Conservation (phyloP, 2,888 invertebrate species). For the Ametastegia equiseti region DNA sequence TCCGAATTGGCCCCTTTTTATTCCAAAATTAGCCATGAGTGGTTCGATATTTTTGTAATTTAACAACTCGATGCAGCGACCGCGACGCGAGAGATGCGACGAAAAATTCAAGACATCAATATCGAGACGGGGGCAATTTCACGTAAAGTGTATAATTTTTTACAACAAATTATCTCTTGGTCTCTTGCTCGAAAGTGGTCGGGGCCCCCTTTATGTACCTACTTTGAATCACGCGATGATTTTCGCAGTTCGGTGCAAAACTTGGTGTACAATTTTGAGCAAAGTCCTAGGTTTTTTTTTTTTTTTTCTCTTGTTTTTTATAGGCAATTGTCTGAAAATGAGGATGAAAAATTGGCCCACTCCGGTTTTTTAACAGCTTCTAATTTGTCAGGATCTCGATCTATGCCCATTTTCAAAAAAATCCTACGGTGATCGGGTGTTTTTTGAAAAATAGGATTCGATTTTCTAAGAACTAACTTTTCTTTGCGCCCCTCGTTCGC, state of each 20-base stretch:
- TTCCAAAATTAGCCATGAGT: background rate
- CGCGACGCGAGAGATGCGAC: no score
- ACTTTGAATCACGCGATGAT: no score
- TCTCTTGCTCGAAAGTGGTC: background rate
- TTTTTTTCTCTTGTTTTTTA: background rate
- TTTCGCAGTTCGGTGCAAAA: background rate
- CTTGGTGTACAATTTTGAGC: background rate
- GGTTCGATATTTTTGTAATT: no score
- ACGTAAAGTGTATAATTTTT: conserved; percentile 26
- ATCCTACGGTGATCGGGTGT: background rate
- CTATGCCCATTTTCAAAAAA: background rate
- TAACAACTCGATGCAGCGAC: no score
- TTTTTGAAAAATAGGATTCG: background rate
- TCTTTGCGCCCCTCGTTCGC: background rate
- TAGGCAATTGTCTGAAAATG: no score
- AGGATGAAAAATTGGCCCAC: no score
- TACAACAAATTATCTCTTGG: conserved; percentile 15
- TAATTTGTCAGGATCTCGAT: background rate
- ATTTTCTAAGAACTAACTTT: conserved; percentile 6
- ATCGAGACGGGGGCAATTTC: conserved; percentile 31
- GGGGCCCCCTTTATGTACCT: background rate
- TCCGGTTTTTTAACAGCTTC: background rate
- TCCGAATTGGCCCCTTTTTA: conserved; percentile 52
- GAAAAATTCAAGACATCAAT: background rate
- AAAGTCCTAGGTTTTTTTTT: background rate